These are phyloP conservation scores for Aplidium turbinatum DNA, from an alignment of 23 tunicate species.

Conservation along the genomic window DNA sequence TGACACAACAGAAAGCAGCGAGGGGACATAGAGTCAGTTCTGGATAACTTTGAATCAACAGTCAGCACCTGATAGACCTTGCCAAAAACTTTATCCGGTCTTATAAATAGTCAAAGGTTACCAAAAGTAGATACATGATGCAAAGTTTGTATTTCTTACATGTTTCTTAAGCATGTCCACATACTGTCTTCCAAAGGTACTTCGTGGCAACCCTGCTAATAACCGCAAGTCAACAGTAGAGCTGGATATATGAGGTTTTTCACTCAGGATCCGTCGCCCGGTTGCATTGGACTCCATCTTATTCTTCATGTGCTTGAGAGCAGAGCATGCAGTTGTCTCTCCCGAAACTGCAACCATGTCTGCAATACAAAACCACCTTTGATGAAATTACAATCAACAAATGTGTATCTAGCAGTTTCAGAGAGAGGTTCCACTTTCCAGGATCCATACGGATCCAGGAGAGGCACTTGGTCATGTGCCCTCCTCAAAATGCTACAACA, in stretches of 20 bases:
- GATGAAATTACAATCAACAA: no score
- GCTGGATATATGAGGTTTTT: slow-evolving; percentile 63
- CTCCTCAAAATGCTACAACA: no score
- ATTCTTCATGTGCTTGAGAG: slow-evolving; percentile 42
- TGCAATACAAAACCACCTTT: no score
- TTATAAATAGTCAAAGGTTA: neutral
- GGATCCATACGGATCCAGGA: no score
- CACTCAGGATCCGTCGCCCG: slow-evolving; percentile 60
- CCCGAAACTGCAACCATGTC: slow-evolving; percentile 98
- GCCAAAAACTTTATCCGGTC: no score
- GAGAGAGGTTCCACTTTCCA: no score
- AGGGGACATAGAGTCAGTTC: no score
- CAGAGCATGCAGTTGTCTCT: slow-evolving; percentile 72
- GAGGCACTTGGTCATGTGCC: no score
- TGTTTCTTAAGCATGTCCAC: slow-evolving; percentile 73
- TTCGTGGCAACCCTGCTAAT: slow-evolving; percentile 44
- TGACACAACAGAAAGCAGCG: no score
- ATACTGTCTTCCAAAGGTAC: slow-evolving; percentile 87
- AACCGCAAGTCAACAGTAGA: slow-evolving; percentile 59
- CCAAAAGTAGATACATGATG: neutral
- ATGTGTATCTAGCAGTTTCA: no score
- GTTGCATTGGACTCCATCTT: slow-evolving; percentile 56
- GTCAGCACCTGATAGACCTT: no score
- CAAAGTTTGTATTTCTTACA: slow-evolving; percentile 37
- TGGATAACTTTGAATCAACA: no score